A percentile compares a stretch with the other conserved stretches of the same genome.
These are phyloP conservation scores for Pseudoatta argentina DNA, from an alignment of 1,140 invertebrate genomes.

Conservation along the genomic window DNA sequence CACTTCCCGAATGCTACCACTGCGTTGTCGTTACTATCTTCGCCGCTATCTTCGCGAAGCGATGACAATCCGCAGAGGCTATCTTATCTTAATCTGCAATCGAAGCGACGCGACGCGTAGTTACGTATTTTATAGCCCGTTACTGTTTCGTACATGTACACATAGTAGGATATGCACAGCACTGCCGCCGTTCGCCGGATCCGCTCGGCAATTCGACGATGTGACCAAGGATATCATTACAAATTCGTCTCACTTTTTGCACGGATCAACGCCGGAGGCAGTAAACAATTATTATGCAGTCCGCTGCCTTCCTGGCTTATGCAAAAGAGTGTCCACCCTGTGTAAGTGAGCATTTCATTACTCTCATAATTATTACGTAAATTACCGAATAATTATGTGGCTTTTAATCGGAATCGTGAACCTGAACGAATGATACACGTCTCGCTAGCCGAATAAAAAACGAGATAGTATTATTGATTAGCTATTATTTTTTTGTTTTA, in stretches of 20 bases:
- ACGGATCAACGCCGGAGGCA: slow-evolving; percentile 45
- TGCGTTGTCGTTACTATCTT: neutral
- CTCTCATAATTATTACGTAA: slow-evolving; percentile 68
- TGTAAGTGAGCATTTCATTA: slow-evolving; percentile 45
- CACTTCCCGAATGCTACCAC: neutral
- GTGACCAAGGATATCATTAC: slow-evolving; percentile 53
- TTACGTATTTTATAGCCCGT: slow-evolving; percentile 58
- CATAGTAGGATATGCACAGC: neutral
- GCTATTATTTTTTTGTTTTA: neutral
- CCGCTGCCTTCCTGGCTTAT: slow-evolving; percentile 40
- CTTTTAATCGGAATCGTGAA: slow-evolving; percentile 19
- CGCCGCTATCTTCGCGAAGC: slow-evolving; percentile 32
- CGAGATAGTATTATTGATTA: slow-evolving; percentile 15
- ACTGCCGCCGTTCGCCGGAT: slow-evolving; percentile 15
- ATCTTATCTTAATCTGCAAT: slow-evolving; percentile 72
- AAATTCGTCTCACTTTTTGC: slow-evolving; percentile 70
- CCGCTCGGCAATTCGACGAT: slow-evolving; percentile 26
- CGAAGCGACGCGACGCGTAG: slow-evolving; percentile 31
- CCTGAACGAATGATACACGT: slow-evolving; percentile 24
- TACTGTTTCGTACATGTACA: slow-evolving; percentile 10
- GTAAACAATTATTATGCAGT: slow-evolving; percentile 24
- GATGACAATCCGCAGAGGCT: slow-evolving; percentile 65
- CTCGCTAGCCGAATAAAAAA: neutral
- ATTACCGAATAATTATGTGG: slow-evolving; percentile 39
- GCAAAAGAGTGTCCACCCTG: slow-evolving; percentile 23